These are phyloP conservation scores for Macquaria ambigua DNA, from an alignment of 2,113 vertebrate genomes.

Conservation along the genomic window DNA sequence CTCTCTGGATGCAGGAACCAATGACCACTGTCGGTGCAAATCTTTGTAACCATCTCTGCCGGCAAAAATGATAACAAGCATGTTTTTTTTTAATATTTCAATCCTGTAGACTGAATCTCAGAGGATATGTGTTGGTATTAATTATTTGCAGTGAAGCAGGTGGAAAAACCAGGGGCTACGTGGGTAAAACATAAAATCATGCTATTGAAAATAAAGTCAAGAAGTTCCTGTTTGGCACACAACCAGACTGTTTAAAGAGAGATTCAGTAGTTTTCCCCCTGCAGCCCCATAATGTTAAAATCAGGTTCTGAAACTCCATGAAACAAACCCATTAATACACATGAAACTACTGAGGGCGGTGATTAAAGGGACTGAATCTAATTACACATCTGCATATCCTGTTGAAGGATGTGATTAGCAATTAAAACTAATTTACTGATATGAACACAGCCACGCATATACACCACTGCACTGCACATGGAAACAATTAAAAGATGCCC, in stretches of 20 bases:
- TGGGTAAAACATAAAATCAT: background rate
- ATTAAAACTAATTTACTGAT: background rate
- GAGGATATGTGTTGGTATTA: background rate
- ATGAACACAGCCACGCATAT: background rate
- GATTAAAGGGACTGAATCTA: background rate
- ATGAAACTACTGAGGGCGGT: background rate
- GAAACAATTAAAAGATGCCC: background rate
- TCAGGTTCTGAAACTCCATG: background rate
- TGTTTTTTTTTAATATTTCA: background rate
- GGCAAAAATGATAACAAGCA: background rate
- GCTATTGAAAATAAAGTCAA: background rate
- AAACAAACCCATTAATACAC: background rate
- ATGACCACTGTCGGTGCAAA: slow-evolving; percentile 90
- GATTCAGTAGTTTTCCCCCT: background rate
- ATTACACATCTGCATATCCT: slow-evolving; percentile 6
- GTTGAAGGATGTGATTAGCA: slow-evolving; percentile 1
- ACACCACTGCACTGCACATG: background rate
- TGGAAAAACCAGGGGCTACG: background rate
- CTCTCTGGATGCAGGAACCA: slow-evolving; percentile 96
- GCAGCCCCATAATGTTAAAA: background rate
- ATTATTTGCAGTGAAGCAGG: background rate
- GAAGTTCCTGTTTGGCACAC: background rate
- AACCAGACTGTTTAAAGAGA: background rate
- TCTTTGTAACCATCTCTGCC: slow-evolving; percentile 95
- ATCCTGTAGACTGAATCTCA: background rate